Base-by-base conservation (phyloP, 2,888 invertebrate genomes). In the Melieria picta region DNA sequence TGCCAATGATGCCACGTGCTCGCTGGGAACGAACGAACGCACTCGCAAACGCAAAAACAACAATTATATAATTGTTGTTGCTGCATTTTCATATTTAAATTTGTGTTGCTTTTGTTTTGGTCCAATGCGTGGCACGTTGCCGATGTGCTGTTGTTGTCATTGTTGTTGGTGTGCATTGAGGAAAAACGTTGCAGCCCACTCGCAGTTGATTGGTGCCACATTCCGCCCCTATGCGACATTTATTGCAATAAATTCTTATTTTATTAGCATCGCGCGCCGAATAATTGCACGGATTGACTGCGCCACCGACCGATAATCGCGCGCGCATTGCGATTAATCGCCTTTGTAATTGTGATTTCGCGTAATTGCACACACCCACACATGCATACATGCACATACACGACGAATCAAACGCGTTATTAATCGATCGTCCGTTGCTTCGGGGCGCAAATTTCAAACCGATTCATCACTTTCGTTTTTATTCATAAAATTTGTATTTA, bases 151-250 rank as follows among this genome's bases (percentile, higher is more conserved):
- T 65, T 45, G 46, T 55, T 64, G 56, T 68, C 30, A 61, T 43
- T 50, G 60, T 61, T 68, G 42, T 42, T 43, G 9, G 30, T 5
- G 9, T 63, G 10, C 45, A 16, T 58, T 4, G 10, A 58, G 30
- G 30, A 45, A 50, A 60, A 66, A 69, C 71, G 76, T 74, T 74
- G 67, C 77, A 73, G 72, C 76, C 77, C 77, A 77, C 77, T 77
- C 72, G 65, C 72, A 70, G 75, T 71, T 73, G 74, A 77, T 77
- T 77, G 77, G 77, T 72, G 72, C 64, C 61, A 60, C 55, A 69
- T 52, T 52, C 67, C 67, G 67, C 67, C 67, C 67, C 67, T 67
- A 67, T 60, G 52, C 50, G 13, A 46, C 60, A 67, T 67, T 67
- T 61, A 67, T 67, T 61, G 60, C 60, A 58, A 67, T 67, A 67